Evolutionary conservation across 2,797 vertebrate species (phyloP).

Genomic region (Cygnus olor): DNA sequence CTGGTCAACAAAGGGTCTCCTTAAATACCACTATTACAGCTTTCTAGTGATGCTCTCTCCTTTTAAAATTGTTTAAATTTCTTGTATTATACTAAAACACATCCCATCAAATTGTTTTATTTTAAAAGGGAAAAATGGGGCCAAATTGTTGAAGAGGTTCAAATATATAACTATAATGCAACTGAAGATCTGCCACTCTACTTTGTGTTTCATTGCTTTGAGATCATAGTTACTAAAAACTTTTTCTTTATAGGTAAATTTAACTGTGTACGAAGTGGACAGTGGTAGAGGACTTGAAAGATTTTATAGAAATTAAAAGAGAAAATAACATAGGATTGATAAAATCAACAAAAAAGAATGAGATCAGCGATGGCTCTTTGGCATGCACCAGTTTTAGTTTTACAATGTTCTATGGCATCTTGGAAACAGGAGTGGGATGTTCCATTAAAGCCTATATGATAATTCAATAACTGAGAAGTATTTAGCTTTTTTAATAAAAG

Average conservation of each 20-base stretch:
- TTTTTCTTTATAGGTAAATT: not conserved
- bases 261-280: not conserved
- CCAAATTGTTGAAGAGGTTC: not conserved
- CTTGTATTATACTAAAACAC: not conserved
- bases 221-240: not conserved
- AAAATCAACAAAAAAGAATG: not conserved
- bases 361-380: not conserved
- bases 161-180: not conserved
- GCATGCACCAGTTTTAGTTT: not conserved
- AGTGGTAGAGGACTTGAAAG: not conserved
- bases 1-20: not conserved
- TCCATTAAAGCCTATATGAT: not conserved
- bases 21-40: rapidly evolving
- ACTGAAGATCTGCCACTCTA: not conserved
- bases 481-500: not conserved
- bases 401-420: not conserved
- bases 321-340: not conserved
- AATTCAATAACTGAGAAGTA: not conserved
- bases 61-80: not conserved
- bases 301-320: not conserved
- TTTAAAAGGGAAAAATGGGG: not conserved
- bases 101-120: not conserved
- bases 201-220: not conserved
- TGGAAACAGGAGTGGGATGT: not conserved
- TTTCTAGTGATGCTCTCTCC: not conserved